These are phyloP conservation scores for Drosophila pandora DNA, from an alignment of 1,140 invertebrate genomes.

Conservation along the genomic window DNA sequence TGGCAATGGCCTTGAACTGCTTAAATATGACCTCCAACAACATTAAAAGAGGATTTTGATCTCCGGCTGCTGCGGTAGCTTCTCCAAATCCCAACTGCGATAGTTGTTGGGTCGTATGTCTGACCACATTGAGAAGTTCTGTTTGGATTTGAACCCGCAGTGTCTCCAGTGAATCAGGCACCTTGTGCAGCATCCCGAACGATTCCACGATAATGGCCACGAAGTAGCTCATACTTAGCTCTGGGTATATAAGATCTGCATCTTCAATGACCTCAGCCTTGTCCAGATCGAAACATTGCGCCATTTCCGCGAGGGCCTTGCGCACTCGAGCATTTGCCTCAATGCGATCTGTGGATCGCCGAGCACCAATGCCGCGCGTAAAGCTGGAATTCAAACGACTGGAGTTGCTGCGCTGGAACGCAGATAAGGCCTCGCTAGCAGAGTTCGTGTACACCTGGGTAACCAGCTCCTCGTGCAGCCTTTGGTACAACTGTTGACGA, in stretches of 20 bases:
- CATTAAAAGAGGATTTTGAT: slow-evolving; percentile 84
- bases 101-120: slow-evolving; percentile 90
- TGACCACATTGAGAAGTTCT: slow-evolving; percentile 91
- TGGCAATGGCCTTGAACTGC: slow-evolving; percentile 90
- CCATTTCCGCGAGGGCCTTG: slow-evolving; percentile 84
- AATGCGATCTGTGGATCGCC: slow-evolving; percentile 85
- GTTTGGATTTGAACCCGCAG: slow-evolving; percentile 92
- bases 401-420: slow-evolving; percentile 87
- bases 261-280: slow-evolving; percentile 86
- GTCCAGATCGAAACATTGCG: slow-evolving; percentile 75
- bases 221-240: slow-evolving; percentile 89
- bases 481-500: slow-evolving; percentile 89
- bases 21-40: slow-evolving; percentile 88
- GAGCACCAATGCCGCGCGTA: slow-evolving; percentile 85
- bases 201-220: slow-evolving; percentile 94
- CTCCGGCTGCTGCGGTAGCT: slow-evolving; percentile 20
- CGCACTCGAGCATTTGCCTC: slow-evolving; percentile 83
- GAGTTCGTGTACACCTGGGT: slow-evolving; percentile 90
- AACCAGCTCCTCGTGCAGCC: slow-evolving; percentile 89
- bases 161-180: slow-evolving; percentile 93
- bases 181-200: slow-evolving; percentile 91
- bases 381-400: slow-evolving; percentile 85
- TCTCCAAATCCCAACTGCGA: slow-evolving; percentile 62
- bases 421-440: slow-evolving; percentile 85
- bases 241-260: slow-evolving; percentile 86